Evolutionary conservation across 2,888 invertebrate genomes (phyloP).

Genomic region (Metacarcinus magister): DNA sequence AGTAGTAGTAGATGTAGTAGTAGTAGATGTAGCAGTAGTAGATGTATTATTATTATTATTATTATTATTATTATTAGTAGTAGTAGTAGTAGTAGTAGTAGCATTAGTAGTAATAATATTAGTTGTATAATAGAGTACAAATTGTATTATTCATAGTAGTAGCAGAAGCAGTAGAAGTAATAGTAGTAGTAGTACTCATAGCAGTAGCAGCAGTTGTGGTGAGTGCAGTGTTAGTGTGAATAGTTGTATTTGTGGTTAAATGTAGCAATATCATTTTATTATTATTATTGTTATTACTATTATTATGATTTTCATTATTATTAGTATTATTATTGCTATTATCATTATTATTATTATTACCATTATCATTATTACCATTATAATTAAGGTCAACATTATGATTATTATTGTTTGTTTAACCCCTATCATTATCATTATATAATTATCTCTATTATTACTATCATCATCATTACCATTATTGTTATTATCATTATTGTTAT

Average conservation of each 20-base stretch:
- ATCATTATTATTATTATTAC: not conserved
- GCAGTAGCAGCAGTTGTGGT: no score
- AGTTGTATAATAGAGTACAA: no score
- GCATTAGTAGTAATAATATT: no score
- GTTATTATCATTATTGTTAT: not conserved
- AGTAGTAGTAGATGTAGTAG: not conserved
- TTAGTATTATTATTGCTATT: not conserved
- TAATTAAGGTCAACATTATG: not conserved
- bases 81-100: no score
- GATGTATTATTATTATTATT: no score
- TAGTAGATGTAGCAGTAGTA: slow-evolving; percentile 10
- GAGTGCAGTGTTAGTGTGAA: no score
- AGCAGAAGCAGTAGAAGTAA: not conserved
- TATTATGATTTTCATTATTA: not conserved
- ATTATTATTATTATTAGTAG: no score
- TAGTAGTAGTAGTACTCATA: no score
- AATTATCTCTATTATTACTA: not conserved
- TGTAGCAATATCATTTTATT: no score
- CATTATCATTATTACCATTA: not conserved
- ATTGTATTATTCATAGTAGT: slow-evolving; percentile 15
- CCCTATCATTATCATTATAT: not conserved
- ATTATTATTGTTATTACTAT: not conserved
- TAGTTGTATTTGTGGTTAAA: no score
- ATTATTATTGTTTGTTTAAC: no score
- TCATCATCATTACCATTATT: not conserved